Percentiles rank a stretch among this genome's conserved stretches.
Conservation (phyloP, 2,113 vertebrate genomes). For the Zapornia atra region DNA sequence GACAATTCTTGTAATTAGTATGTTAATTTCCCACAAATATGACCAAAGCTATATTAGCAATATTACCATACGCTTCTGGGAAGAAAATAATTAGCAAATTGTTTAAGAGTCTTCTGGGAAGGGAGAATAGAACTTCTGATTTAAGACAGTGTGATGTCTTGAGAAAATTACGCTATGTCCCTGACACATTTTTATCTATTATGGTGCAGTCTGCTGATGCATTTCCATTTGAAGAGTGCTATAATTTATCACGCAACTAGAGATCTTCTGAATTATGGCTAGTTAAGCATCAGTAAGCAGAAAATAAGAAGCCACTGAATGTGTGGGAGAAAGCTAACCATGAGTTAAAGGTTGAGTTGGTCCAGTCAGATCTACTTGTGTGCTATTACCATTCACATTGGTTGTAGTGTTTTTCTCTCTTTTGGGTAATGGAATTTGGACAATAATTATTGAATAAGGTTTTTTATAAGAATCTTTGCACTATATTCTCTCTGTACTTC, state of each 20-base stretch:
- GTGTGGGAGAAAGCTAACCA: neutral
- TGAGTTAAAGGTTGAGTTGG: neutral
- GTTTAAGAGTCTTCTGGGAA: conserved; percentile 59
- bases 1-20: conserved; percentile 67
- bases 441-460: neutral
- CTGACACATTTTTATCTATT: conserved; percentile 42
- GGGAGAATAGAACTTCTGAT: conserved; percentile 33
- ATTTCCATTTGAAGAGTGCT: conserved; percentile 28
- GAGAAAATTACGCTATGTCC: conserved; percentile 47
- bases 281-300: conserved; percentile 5
- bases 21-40: conserved; percentile 62
- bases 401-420: neutral
- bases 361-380: neutral
- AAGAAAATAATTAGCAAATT: conserved; percentile 65
- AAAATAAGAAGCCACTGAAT: neutral
- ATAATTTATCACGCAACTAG: conserved; percentile 12
- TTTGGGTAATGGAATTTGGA: neutral
- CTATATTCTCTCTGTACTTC: neutral
- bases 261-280: neutral
- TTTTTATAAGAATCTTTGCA: neutral
- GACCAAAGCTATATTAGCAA: conserved; percentile 55
- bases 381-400: neutral
- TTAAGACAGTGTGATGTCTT: conserved; percentile 31
- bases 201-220: conserved; percentile 6
- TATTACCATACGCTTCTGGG: conserved; percentile 64